These are phyloP conservation scores for Carabus problematicus DNA, from an alignment of 2,888 invertebrate genomes.

Conservation along the genomic window DNA sequence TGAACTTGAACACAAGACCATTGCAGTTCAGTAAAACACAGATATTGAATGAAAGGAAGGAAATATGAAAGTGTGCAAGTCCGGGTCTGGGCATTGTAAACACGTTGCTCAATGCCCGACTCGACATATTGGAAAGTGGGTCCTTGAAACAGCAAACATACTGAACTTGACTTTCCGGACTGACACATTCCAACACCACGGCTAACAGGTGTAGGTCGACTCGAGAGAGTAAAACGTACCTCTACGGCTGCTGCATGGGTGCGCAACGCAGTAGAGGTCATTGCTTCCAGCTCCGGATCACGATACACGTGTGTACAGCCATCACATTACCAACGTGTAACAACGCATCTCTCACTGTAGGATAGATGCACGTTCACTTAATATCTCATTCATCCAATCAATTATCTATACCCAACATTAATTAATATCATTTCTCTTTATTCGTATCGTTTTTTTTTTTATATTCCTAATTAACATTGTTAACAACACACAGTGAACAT, in stretches of 20 bases:
- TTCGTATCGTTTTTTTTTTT: too few species aligned
- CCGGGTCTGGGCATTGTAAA: slow-evolving; percentile 39
- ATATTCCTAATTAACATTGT: too few species aligned
- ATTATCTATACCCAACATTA: too few species aligned
- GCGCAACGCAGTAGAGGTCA: too few species aligned
- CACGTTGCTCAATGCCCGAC: slow-evolving; percentile 33
- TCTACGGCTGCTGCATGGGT: background rate
- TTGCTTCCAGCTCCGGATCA: background rate
- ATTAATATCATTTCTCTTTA: too few species aligned
- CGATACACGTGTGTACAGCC: background rate
- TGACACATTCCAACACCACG: slow-evolving; percentile 18
- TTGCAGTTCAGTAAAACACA: slow-evolving; percentile 8
- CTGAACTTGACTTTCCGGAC: slow-evolving; percentile 48
- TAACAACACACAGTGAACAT: too few species aligned
- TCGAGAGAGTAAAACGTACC: slow-evolving; percentile 22
- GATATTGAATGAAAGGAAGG: background rate
- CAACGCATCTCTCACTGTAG: background rate
- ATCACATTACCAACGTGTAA: background rate
- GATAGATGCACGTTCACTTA: background rate
- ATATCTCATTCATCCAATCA: too few species aligned
- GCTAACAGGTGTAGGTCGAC: slow-evolving; percentile 31
- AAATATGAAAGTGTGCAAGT: slow-evolving; percentile 36
- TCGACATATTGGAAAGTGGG: slow-evolving; percentile 47
- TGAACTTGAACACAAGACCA: background rate
- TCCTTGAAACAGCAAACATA: slow-evolving; percentile 48